Base-by-base conservation (phyloP, 2,113 vertebrate genomes). In the Laterallus jamaicensis region DNA sequence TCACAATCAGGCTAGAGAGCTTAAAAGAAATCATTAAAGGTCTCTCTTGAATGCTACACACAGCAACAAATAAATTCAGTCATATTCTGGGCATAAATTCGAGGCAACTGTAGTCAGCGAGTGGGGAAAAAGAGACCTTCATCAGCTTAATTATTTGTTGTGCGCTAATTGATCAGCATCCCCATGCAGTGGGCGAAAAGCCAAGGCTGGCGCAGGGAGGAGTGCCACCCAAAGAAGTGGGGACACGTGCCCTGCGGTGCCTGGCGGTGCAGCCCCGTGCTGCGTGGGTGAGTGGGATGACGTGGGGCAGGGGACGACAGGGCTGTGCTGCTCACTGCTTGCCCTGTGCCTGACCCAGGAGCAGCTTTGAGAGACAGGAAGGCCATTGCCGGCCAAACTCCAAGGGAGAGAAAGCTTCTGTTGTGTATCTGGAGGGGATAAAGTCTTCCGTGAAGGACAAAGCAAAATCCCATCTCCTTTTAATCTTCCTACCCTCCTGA, bases 401-500 rank as follows among this genome's bases (percentile, higher is more conserved):
- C 86, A 55, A 92, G 88, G 77, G 88, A 89, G 91, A 67, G 92
- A 94, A 92, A 77, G 85, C 95, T 97, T 97, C 94, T 96, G 95
- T 93, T 95, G 78, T 90, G 67, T 94, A 87, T 96, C 93, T 95
- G 91, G 92, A 94, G 94, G 96, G 96, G 93, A 96, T 95, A 95
- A 95, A 93, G 87, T 95, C 96, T 96, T 96, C 94, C 86, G 52
- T 96, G 96, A 97, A 96, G 92, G 93, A 95, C 95, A 95, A 97
- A 96, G 88, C 88, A 94, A 94, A 96, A 96, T 95, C 93, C 92
- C 76, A 77, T 96, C 94, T 95, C 88, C 94, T 95, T 97, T 95
- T 96, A 95, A 96, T 96, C 94, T 95, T 94, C 93, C 73, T 90
- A 54, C 91, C 96, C 94, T 95, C 94, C 93, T 95, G 95, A 97